phyloP scores from a whole-genome alignment of 2,888 invertebrate genomes.

The Cataglyphis albicans region DNA sequence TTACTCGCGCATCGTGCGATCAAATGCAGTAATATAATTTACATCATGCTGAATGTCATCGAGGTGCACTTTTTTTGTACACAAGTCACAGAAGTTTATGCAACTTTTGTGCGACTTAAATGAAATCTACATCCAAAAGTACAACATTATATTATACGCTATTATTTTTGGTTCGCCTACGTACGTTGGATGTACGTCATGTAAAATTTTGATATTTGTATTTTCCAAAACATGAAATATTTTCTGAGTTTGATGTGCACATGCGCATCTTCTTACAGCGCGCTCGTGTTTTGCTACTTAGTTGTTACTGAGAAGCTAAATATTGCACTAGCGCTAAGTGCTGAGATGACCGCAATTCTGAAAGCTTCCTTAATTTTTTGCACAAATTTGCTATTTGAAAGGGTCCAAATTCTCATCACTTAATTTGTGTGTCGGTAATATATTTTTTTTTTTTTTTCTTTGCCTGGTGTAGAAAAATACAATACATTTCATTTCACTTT shows the following conservation, averaged over 20 bases:
- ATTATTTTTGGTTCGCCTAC: not conserved
- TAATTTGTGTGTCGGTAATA: not conserved
- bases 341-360: not conserved
- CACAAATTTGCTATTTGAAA: not conserved
- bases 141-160: not conserved
- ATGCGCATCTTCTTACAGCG: not conserved
- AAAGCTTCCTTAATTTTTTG: constrained; percentile 9
- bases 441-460: not conserved
- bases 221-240: constrained; percentile 18
- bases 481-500: not conserved
- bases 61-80: not conserved
- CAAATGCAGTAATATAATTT: not conserved
- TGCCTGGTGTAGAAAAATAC: not conserved
- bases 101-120: constrained; percentile 1
- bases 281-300: not conserved
- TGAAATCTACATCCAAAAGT: not conserved
- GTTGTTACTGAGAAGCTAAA: constrained; percentile 24
- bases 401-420: not conserved
- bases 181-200: not conserved
- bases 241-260: not conserved
- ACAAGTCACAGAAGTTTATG: not conserved
- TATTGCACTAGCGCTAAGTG: constrained; percentile 7
- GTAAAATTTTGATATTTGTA: constrained; percentile 7
- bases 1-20: not conserved
- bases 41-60: not conserved